Base-by-base conservation (phyloP, 2,797 vertebrate species). In the Xiphorhynchus erythropygius region DNA sequence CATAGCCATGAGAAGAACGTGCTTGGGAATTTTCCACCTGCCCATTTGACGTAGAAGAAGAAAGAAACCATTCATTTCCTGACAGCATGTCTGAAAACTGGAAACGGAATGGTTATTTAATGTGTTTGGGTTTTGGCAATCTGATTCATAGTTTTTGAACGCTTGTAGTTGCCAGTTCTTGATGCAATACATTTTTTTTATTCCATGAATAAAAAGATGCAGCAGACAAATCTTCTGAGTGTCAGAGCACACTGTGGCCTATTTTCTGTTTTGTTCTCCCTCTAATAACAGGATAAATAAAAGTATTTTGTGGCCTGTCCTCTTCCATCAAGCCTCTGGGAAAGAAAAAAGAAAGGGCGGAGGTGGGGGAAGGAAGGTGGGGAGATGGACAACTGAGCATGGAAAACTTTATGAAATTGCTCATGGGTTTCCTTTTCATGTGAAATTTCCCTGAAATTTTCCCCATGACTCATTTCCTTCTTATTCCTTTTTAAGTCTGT, bases 391-490 rank as follows among this genome's bases (percentile, higher is more conserved):
- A 84, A 33, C 41, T 47, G 39, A 87, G 50, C 77, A 68, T 88
- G 96, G 96, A 94, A 96, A 93, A 94, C 62, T 71, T 86, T 62
- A 76, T 87, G 52, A 93, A 93, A 89, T 92, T 96, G 92, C 63
- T 93, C 28, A 55, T 95, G 86, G 35, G 81, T 92, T 96, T 96
- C 81, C 92, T 92, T 94, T 93, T 92, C 78, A 76, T 94, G 60
- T 90, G 90, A 94, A 93, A 94, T 89, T 94, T 96, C 84, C 86
- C 80, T 92, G 65, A 94, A 89, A 83, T 73, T 95, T 93, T 96
- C 81, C 81, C 89, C 47, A 32, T 94, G 86, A 95, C 84, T 96
- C 81, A 96, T 76, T 94, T 94, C 92, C 89, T 89, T 52, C 65
- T 73, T 87, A 79, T 73, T 93, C 55, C 80, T 89, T 95, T 92